These are phyloP conservation scores for Bufo gargarizans DNA, from an alignment of 2,113 vertebrate species.

Conservation along the genomic window DNA sequence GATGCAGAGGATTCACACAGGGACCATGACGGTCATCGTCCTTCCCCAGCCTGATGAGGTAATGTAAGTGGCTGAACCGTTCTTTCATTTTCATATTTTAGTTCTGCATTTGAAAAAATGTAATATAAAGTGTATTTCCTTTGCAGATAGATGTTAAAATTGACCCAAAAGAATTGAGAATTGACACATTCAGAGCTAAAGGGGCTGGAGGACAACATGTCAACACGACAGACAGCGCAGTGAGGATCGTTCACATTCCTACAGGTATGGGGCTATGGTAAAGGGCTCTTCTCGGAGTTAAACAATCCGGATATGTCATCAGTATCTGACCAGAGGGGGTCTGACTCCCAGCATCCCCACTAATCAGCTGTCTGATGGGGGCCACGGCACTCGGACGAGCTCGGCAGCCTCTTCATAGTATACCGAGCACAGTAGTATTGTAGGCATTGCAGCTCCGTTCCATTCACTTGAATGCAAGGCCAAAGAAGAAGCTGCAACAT, in stretches of 20 bases:
- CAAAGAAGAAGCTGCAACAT: too few relatives aligned
- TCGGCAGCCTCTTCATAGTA: too few relatives aligned
- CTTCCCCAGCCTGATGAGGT: conserved; percentile 89
- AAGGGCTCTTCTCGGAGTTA: too few relatives aligned
- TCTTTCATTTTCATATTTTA: background rate
- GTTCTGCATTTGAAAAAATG: background rate
- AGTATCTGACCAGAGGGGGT: too few relatives aligned
- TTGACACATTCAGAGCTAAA: conserved; percentile 89
- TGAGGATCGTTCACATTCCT: conserved; percentile 88
- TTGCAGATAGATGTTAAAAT: conserved; percentile 84
- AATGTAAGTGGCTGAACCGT: conserved; percentile 34
- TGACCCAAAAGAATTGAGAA: conserved; percentile 82
- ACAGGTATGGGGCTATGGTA: conserved; percentile 73
- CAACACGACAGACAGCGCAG: conserved; percentile 93
- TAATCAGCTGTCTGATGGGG: too few relatives aligned
- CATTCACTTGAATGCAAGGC: too few relatives aligned
- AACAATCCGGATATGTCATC: too few relatives aligned
- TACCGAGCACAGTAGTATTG: too few relatives aligned
- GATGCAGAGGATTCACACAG: conserved; percentile 96
- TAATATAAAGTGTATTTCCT: background rate
- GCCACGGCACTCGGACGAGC: too few relatives aligned
- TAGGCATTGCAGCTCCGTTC: too few relatives aligned
- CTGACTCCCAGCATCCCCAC: too few relatives aligned
- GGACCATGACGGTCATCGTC: conserved; percentile 91
- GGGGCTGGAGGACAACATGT: conserved; percentile 93